These are phyloP conservation scores for Clepsis dumicolana DNA, from an alignment of 2,888 invertebrate genomes.

Conservation along the genomic window DNA sequence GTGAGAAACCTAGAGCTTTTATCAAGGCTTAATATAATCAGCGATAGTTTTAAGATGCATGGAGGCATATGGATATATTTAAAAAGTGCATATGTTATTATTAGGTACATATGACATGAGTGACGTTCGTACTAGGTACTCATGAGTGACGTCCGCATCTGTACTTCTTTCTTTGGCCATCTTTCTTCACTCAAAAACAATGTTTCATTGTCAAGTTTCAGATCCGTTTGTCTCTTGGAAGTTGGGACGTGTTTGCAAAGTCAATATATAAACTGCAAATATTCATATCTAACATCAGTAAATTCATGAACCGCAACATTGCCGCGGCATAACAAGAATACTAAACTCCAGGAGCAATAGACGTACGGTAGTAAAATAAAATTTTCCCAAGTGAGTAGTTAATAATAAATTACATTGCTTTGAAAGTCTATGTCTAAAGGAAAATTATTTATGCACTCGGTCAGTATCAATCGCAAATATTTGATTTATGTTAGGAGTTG, in stretches of 20 bases:
- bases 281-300: constrained; percentile 3
- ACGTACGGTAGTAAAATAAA: constrained; percentile 2
- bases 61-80: too few relatives aligned
- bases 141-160: background rate
- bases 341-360: background rate
- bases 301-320: background rate
- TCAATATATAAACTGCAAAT: background rate
- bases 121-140: too few relatives aligned
- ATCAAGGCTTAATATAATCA: too few relatives aligned
- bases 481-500: too few relatives aligned
- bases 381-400: background rate
- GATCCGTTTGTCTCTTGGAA: constrained; percentile 3
- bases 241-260: background rate
- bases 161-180: background rate
- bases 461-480: background rate
- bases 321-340: background rate
- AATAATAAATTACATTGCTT: background rate
- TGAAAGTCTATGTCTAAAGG: too few relatives aligned
- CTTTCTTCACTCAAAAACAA: background rate
- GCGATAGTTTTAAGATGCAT: too few relatives aligned
- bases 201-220: background rate
- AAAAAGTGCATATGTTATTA: too few relatives aligned
- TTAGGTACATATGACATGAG: too few relatives aligned
- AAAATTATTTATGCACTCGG: background rate
- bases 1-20: too few relatives aligned